Evolutionary conservation across 2,888 invertebrate genomes (phyloP), one percentile per base, ranked within the genome.

Genomic region (Lepidochitona cinerea): DNA sequence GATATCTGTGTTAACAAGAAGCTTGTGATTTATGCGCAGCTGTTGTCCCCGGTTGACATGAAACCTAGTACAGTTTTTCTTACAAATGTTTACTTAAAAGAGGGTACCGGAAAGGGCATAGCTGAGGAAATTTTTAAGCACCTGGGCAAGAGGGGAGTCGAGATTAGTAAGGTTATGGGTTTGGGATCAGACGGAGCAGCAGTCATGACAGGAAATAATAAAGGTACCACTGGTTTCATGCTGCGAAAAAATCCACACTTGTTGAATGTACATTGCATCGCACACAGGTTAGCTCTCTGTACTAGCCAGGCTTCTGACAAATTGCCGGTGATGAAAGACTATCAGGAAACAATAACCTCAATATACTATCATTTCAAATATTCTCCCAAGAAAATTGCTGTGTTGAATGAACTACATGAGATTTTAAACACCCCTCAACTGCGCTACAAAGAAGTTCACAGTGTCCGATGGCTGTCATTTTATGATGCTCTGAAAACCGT

Each of bases 141-240:
- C 54, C 23, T 74, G 1, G 29, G 41, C 41, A 53, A 54, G 53
- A 69, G 77, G 36, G 53, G 29, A 14, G 18, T 70, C 26, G 26
- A 32, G 18, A 54, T 66, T 12, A 37, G 68, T 6, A 77, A 71
- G 37, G 26, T 77, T 37, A 29, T 73, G 29, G 75, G 73, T 3
- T 59, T 77, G 37, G 74, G 77, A 2, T 73, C 77, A n/a, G 77
- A 77, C 35, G 70, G 74, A 12, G 75, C 73, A 18, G 35, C 68
- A 36, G 74, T 71, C 4, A 76, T 78, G 78, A 68, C 78, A 18
- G 78, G 78, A 6, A 18, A 5, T 12, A 52, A 68, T 12, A 78
- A 71, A 23, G 78, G 78, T 33, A 67, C 76, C 4, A 73, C 49
- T 33, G 76, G 75, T 1, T 37, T 59, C 12, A 37, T 79, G 7